Base-by-base conservation (phyloP, 1,140 invertebrate species). In the Euwallacea fornicatus region DNA sequence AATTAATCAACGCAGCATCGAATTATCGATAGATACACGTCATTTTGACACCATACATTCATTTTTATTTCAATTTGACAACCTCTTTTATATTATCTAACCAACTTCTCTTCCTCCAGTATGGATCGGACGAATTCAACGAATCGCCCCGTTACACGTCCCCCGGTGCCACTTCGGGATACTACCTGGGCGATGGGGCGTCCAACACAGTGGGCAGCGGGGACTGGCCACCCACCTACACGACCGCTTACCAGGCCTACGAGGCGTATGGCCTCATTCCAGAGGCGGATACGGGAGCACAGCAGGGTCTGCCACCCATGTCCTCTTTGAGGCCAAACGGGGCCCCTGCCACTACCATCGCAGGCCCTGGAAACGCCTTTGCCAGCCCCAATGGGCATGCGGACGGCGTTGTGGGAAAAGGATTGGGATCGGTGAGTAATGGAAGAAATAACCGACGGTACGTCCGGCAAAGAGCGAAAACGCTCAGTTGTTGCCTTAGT, bases 251-350 rank as follows among this genome's bases (percentile, higher is more conserved):
- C 71, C 84, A 86, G 78, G 81, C 84, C 54, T 86, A 86, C 76
- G 85, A 87, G 78, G 82, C 85, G 56, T 87, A 87, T 76, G 83
- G 83, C 44, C 82, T 86, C 50, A 85, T 85, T 62, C 85, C 85
- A 70, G 89, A 87, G 79, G 85, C 86, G 74, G 83, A 85, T 78
- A 15, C 67, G 42, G 54, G 69, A 15, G 16, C 15, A 2, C 85
- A 89, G 78, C 86, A 90, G 78, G 90, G 93, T 64, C 86, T 97
- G 82, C 95, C 95, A 68, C 95, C 95, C 46, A 97, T 98, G 94
- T 96, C 94, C 65, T 93, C 93, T 72, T 94, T 98, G 85, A 87
- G 93, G 44, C 89, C 89, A 47, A 85, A 84, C 74, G 84, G 83
- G 65, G 87, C 86, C 43, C 77, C 82, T 15, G 82, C 83, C 73